A percentile compares a stretch with the other conserved stretches of the same genome.
These are phyloP conservation scores for Stegophylla sp. DNA, from an alignment of 2,888 invertebrate species.

Conservation along the genomic window DNA sequence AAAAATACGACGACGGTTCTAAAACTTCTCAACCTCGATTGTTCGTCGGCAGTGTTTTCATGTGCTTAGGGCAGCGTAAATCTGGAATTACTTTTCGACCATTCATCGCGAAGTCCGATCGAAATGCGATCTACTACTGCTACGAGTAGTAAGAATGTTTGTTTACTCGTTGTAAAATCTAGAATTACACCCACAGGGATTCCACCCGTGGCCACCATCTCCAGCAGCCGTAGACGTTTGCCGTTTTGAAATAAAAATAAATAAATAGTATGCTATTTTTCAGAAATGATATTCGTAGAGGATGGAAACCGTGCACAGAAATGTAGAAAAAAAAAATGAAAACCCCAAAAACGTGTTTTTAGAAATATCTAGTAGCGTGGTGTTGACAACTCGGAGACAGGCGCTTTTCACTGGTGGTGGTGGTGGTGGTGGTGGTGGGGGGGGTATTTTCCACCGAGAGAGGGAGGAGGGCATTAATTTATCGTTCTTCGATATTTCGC, in stretches of 20 bases:
- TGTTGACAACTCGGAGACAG: too few species aligned
- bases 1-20: not conserved
- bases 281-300: not conserved
- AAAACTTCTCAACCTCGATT: not conserved
- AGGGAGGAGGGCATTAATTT: too few species aligned
- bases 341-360: too few species aligned
- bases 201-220: not conserved
- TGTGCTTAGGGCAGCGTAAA: constrained; percentile 3
- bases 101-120: not conserved
- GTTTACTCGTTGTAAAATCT: constrained; percentile 7
- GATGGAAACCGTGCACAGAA: not conserved
- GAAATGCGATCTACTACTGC: constrained; percentile 33
- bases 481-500: too few species aligned
- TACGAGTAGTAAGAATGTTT: not conserved
- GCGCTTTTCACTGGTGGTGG: too few species aligned
- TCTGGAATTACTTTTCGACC: not conserved
- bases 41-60: not conserved
- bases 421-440: too few species aligned
- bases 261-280: not conserved
- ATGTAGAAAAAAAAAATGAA: not conserved
- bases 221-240: not conserved
- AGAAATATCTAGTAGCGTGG: too few species aligned
- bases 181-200: constrained; percentile 32
- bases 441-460: too few species aligned
- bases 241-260: constrained; percentile 3